Conservation (phyloP, 1,140 invertebrate genomes). For the Ridgeia piscesae region DNA sequence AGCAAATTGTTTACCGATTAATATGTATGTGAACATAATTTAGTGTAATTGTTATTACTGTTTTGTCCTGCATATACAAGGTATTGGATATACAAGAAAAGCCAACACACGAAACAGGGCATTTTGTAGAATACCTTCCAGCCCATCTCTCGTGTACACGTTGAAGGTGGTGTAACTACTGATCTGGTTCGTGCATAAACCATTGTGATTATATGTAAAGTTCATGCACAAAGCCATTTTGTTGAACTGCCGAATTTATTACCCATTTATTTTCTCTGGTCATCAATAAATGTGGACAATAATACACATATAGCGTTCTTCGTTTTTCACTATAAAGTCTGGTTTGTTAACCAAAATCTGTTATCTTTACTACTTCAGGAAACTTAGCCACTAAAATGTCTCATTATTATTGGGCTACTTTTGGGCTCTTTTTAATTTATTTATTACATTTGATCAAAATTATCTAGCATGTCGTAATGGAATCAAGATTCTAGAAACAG, state of each 20-base stretch:
- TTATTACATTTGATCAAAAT: no score
- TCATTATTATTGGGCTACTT: no score
- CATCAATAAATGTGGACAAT: not conserved
- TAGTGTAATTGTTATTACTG: not conserved
- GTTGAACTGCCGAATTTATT: no score
- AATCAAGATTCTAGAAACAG: no score
- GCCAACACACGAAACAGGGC: not conserved
- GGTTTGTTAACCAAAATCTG: not conserved
- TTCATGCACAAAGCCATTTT: not conserved
- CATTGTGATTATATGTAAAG: not conserved
- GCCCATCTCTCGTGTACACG: not conserved
- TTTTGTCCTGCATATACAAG: not conserved
- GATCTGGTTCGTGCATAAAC: not conserved
- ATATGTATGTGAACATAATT: not conserved
- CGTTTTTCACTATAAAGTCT: no score
- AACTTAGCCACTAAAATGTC: no score
- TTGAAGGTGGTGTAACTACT: not conserved
- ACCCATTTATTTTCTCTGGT: not conserved
- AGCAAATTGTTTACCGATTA: not conserved
- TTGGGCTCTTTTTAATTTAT: no score
- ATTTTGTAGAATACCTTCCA: not conserved
- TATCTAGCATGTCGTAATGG: no score
- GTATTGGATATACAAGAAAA: not conserved
- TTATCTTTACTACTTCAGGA: not conserved
- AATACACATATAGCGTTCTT: not conserved